Conservation (phyloP, 2,797 vertebrate genomes). For the Esox lucius region DNA sequence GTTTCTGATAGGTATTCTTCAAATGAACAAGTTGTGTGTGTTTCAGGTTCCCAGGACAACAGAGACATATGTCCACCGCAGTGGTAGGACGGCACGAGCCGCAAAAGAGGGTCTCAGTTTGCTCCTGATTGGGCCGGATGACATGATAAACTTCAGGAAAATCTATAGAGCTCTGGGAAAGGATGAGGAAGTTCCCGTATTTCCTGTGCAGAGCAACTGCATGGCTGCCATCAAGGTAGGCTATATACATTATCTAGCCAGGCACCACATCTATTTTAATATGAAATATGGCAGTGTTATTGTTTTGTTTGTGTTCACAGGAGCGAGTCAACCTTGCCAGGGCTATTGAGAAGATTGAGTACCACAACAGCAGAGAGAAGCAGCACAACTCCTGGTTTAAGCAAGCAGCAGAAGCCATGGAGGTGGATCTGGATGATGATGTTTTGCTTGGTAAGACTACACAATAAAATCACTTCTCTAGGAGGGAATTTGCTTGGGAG, state of each 20-base stretch:
- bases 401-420: conserved; percentile 90
- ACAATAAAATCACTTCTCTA: not conserved
- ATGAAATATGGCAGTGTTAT: not conserved
- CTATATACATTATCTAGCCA: not conserved
- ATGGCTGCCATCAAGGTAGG: conserved; percentile 85
- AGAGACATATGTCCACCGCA: conserved; percentile 93
- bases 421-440: conserved; percentile 90
- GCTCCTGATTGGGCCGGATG: conserved; percentile 88
- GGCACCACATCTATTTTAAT: not conserved
- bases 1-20: not conserved
- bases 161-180: conserved; percentile 89
- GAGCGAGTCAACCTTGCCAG: conserved; percentile 86
- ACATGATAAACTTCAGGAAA: conserved; percentile 90
- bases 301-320: conserved; percentile 64
- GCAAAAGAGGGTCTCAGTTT: conserved; percentile 88
- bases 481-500: not conserved
- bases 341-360: conserved; percentile 92
- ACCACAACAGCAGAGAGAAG: conserved; percentile 85
- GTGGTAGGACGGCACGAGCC: conserved; percentile 92
- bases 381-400: conserved; percentile 94
- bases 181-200: conserved; percentile 87
- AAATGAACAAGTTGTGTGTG: not conserved
- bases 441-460: conserved; percentile 81
- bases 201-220: conserved; percentile 86
- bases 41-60: conserved; percentile 90